These are phyloP conservation scores for Bugulina stolonifera DNA, from an alignment of 2,888 invertebrate genomes.

Conservation along the genomic window DNA sequence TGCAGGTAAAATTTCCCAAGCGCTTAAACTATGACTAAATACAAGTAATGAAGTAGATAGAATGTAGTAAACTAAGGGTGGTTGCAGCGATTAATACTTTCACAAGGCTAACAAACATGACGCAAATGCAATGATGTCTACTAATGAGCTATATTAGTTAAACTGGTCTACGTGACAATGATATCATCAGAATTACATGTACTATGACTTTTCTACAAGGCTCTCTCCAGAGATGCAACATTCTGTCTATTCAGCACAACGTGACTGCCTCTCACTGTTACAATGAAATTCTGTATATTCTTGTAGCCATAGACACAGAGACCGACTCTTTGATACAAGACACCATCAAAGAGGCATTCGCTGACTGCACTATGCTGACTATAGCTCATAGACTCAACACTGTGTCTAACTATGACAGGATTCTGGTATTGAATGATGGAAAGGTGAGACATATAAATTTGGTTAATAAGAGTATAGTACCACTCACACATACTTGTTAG, in stretches of 20 bases:
- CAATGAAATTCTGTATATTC: neutral
- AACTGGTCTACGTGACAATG: too few relatives aligned
- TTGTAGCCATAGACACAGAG: conserved; percentile 57
- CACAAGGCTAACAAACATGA: too few relatives aligned
- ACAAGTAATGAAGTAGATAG: neutral
- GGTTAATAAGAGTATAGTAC: neutral
- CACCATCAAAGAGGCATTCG: conserved; percentile 57
- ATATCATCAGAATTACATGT: too few relatives aligned
- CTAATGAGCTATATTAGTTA: too few relatives aligned
- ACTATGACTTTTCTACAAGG: too few relatives aligned
- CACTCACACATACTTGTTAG: too few relatives aligned
- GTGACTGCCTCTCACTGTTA: neutral
- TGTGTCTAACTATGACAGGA: conserved; percentile 57
- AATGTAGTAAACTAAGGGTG: neutral
- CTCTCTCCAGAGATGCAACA: too few relatives aligned
- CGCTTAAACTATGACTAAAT: neutral
- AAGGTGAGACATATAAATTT: conserved; percentile 41
- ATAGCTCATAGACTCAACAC: conserved; percentile 62
- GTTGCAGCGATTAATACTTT: neutral
- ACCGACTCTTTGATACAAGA: conserved; percentile 59
- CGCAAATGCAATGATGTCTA: too few relatives aligned
- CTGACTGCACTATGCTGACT: conserved; percentile 59
- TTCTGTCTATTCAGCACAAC: too few relatives aligned
- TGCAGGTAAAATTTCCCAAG: conserved; percentile 47
- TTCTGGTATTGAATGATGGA: conserved; percentile 59